Conservation (phyloP, 1,140 invertebrate species). For the Penaeus vannamei region DNA sequence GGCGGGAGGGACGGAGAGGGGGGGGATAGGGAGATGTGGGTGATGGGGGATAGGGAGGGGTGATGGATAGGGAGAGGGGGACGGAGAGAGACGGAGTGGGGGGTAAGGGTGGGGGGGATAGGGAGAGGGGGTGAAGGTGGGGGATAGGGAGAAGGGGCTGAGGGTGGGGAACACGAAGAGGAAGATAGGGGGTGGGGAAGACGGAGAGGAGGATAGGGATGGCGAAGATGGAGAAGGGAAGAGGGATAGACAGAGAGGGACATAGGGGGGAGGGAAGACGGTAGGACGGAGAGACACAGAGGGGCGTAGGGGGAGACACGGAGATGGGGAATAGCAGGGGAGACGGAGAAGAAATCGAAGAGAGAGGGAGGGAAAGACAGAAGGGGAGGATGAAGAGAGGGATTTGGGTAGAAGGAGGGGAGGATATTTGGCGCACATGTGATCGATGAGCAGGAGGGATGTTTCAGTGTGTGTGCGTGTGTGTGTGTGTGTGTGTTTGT, state of each 20-base stretch:
- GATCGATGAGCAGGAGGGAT: too few relatives aligned
- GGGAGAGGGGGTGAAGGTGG: neutral
- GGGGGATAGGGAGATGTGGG: neutral
- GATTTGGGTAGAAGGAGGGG: neutral
- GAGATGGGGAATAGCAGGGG: neutral
- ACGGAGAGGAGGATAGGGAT: neutral
- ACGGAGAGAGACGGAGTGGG: neutral
- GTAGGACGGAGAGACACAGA: neutral
- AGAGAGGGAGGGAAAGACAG: neutral
- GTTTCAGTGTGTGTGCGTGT: too few relatives aligned
- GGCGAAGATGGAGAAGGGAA: neutral
- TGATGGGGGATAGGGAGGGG: neutral
- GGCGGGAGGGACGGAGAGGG: too few relatives aligned
- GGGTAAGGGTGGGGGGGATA: too few relatives aligned
- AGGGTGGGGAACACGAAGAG: neutral
- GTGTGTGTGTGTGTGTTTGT: too few relatives aligned
- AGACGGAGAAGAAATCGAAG: neutral
- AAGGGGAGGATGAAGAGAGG: slow-evolving; percentile 22
- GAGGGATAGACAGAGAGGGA: neutral
- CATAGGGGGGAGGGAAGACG: neutral
- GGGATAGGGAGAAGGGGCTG: neutral
- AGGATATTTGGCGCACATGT: too few relatives aligned
- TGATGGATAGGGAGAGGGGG: neutral
- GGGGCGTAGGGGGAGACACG: neutral
- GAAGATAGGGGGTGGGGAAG: too few relatives aligned